phyloP scores from a whole-genome alignment of 1,140 invertebrate species.

The Procambarus virginalis region DNA sequence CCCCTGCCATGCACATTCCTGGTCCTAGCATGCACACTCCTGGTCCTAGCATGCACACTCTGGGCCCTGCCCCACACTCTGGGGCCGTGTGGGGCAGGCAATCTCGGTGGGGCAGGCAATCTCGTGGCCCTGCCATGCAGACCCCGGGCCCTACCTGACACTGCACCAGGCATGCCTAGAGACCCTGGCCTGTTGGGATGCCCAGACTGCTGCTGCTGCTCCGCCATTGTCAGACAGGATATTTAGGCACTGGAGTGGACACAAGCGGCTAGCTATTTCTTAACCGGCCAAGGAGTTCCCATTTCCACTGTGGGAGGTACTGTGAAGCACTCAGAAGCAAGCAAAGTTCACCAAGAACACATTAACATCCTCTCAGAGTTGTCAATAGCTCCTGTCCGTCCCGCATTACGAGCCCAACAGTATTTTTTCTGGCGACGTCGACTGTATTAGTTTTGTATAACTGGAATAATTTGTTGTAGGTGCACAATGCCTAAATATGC shows the following conservation, averaged over 20 bases:
- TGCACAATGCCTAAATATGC: too few relatives aligned
- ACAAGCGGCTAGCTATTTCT: background rate
- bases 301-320: slow-evolving; percentile 24
- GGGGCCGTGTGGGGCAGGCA: too few relatives aligned
- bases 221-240: slow-evolving; percentile 31
- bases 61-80: too few relatives aligned
- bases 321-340: slow-evolving; percentile 3
- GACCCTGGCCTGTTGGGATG: slow-evolving; percentile 31
- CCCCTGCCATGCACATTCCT: too few relatives aligned
- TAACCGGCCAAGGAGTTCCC: slow-evolving; percentile 7
- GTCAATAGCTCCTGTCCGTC: slow-evolving; percentile 37
- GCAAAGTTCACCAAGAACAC: slow-evolving; percentile 10
- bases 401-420: background rate
- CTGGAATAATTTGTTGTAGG: background rate
- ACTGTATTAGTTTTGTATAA: background rate
- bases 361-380: slow-evolving; percentile 15
- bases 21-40: too few relatives aligned
- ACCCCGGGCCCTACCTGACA: slow-evolving; percentile 15
- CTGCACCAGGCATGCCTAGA: slow-evolving; percentile 34
- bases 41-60: too few relatives aligned
- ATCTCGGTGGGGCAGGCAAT: too few relatives aligned
- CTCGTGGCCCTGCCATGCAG: too few relatives aligned
- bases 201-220: slow-evolving; percentile 39
- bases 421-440: slow-evolving; percentile 1
- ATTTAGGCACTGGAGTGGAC: background rate